Evolutionary conservation across 2,113 vertebrate species (phyloP).

Genomic region (Sceloporus tristichus): DNA sequence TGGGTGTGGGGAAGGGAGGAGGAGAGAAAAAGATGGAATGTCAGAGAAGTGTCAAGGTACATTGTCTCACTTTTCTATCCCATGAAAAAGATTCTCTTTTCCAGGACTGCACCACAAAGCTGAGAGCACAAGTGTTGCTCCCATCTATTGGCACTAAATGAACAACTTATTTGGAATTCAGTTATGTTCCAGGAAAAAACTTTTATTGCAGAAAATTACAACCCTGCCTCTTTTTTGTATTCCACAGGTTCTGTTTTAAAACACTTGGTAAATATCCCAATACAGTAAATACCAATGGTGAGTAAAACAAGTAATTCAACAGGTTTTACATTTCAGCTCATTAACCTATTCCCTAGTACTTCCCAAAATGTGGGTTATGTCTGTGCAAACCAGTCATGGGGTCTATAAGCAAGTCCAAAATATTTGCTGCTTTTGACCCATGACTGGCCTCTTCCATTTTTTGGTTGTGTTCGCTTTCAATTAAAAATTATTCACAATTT

Average conservation of each 20-base stretch:
- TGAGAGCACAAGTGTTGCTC: neutral
- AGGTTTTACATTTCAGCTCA: neutral
- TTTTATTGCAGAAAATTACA: neutral
- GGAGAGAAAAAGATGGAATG: conserved; percentile 27
- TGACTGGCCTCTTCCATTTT: no score
- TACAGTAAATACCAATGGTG: neutral
- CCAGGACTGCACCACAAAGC: neutral
- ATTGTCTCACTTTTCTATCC: neutral
- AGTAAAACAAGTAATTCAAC: neutral
- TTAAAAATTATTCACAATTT: no score
- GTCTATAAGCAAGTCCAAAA: no score
- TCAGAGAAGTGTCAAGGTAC: conserved; percentile 22
- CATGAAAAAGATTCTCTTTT: no score
- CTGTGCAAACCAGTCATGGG: no score
- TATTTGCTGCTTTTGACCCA: no score
- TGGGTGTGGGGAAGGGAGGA: conserved; percentile 35
- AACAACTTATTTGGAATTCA: neutral
- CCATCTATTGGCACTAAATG: neutral
- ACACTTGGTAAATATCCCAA: neutral
- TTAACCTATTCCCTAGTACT: neutral
- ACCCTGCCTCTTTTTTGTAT: neutral
- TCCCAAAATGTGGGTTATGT: no score
- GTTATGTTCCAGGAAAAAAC: neutral
- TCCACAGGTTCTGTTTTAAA: neutral
- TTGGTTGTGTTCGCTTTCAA: no score